These are phyloP conservation scores for Tipula vernalis DNA, from an alignment of 2,888 invertebrate genomes.

Conservation along the genomic window DNA sequence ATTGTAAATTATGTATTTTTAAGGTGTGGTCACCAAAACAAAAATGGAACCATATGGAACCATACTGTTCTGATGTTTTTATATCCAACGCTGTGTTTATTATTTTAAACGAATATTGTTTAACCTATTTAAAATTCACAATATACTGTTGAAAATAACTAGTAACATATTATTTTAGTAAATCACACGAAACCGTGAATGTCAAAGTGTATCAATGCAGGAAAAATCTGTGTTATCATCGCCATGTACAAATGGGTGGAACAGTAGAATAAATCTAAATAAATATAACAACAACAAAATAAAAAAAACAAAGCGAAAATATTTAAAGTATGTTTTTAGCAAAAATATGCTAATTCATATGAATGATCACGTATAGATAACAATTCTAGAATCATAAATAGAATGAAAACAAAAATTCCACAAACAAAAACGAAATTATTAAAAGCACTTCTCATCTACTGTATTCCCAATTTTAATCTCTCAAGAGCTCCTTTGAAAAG, in stretches of 20 bases:
- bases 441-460: background rate
- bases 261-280: background rate
- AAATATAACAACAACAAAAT: background rate
- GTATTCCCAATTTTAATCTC: background rate
- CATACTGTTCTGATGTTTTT: background rate
- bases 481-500: background rate
- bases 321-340: background rate
- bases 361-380: background rate
- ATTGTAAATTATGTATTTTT: background rate
- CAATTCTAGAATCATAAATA: background rate
- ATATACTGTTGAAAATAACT: background rate
- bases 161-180: background rate
- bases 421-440: background rate
- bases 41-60: background rate
- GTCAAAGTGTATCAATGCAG: background rate
- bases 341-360: background rate
- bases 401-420: background rate
- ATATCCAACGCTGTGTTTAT: background rate
- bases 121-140: background rate
- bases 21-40: background rate
- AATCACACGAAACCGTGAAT: background rate
- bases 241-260: background rate
- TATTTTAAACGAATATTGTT: background rate
- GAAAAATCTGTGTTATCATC: background rate
- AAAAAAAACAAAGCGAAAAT: background rate